phyloP scores from a whole-genome alignment of 2,113 vertebrate genomes.

The Microcebus murinus region DNA sequence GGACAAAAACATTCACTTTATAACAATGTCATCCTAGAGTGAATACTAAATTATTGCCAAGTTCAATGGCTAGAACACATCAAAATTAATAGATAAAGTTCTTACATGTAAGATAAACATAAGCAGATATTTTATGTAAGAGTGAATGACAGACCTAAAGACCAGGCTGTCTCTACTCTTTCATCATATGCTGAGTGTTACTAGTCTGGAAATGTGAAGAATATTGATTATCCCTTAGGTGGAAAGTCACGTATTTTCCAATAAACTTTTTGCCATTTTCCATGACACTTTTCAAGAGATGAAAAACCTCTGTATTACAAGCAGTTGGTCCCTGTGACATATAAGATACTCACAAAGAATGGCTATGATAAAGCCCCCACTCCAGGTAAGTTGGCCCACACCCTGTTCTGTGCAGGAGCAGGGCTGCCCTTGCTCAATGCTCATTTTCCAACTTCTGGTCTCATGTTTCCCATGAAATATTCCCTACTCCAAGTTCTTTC shows the following conservation, averaged over 20 bases:
- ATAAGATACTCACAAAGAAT: background rate
- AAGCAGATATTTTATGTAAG: background rate
- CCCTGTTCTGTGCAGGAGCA: background rate
- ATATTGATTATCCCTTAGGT: background rate
- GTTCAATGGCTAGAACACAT: background rate
- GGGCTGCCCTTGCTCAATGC: background rate
- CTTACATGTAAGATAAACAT: slow-evolving; percentile 32
- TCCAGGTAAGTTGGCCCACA: background rate
- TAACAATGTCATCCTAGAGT: background rate
- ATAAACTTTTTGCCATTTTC: background rate
- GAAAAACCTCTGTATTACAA: background rate
- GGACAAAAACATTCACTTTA: background rate
- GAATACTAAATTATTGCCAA: slow-evolving; percentile 18
- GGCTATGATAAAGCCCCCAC: background rate
- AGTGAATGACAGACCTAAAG: background rate
- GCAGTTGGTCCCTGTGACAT: background rate
- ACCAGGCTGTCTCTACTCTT: background rate
- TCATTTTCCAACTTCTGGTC: background rate
- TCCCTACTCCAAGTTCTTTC: background rate
- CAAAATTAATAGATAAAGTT: slow-evolving; percentile 44
- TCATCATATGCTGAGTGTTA: background rate
- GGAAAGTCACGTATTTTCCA: background rate
- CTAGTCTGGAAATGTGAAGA: background rate
- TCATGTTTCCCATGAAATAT: background rate
- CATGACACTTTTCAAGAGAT: background rate